A percentile compares a stretch with the other conserved stretches of the same genome.
Evolutionary conservation across 2,113 vertebrate species (phyloP).

Genomic region (Boulengeromyrus knoepffleri): DNA sequence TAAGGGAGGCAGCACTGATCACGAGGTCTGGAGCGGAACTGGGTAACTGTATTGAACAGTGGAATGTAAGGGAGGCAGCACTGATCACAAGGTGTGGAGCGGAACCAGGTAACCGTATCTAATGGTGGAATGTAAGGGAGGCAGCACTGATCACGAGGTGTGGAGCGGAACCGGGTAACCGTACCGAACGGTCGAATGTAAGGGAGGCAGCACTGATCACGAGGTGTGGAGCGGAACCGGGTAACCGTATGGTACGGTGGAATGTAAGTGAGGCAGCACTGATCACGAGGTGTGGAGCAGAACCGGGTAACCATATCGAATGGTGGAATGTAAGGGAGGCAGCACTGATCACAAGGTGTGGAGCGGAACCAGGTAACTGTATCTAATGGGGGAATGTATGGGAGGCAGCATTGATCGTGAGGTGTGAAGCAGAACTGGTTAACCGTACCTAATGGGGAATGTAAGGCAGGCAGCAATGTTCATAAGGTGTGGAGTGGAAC

Average conservation of each 20-base stretch:
- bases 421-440: neutral
- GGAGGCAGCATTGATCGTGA: neutral
- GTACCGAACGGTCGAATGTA: neutral
- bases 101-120: rapidly evolving
- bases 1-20: neutral
- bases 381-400: neutral
- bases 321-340: neutral
- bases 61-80: neutral
- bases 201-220: neutral
- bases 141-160: neutral
- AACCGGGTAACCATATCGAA: neutral
- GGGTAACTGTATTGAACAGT: neutral
- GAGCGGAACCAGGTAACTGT: neutral
- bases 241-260: neutral
- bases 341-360: neutral
- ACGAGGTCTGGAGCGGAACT: neutral
- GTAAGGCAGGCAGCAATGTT: neutral
- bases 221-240: neutral
- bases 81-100: neutral
- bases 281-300: neutral
- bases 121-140: neutral
- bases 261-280: neutral
- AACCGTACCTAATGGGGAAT: neutral
- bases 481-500: neutral
- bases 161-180: neutral